Conservation (phyloP, 2,797 vertebrate species). For the Spinus olivaceus region DNA sequence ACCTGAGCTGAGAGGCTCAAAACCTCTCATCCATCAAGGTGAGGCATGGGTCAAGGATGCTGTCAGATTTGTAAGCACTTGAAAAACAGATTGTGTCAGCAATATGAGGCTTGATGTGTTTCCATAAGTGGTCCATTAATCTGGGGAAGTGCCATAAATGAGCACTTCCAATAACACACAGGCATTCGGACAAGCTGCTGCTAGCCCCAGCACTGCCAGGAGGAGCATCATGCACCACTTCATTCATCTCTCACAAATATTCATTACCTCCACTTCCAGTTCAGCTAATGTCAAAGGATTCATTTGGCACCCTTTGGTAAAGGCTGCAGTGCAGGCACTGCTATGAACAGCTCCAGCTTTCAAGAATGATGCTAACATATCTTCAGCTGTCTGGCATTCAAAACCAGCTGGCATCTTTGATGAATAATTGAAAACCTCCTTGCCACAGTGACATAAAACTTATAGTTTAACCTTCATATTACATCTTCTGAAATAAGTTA, state of each 20-base stretch:
- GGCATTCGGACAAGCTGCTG: background rate
- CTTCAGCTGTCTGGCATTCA: background rate
- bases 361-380: background rate
- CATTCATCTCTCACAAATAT: background rate
- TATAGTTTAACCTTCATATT: background rate
- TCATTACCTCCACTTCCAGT: background rate
- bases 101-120: background rate
- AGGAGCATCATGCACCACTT: background rate
- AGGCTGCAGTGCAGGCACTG: background rate
- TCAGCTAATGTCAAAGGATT: background rate
- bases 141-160: background rate
- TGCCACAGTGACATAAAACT: background rate
- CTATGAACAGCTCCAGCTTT: background rate
- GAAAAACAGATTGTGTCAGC: background rate
- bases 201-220: background rate
- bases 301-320: background rate
- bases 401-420: background rate
- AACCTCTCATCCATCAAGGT: background rate
- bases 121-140: background rate
- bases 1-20: background rate
- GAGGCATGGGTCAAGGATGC: background rate
- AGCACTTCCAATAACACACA: accelerated
- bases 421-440: background rate
- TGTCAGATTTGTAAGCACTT: background rate
- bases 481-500: background rate